These are phyloP conservation scores for Trissolcus brochymenae DNA, from an alignment of 2,888 invertebrate genomes.

Conservation along the genomic window DNA sequence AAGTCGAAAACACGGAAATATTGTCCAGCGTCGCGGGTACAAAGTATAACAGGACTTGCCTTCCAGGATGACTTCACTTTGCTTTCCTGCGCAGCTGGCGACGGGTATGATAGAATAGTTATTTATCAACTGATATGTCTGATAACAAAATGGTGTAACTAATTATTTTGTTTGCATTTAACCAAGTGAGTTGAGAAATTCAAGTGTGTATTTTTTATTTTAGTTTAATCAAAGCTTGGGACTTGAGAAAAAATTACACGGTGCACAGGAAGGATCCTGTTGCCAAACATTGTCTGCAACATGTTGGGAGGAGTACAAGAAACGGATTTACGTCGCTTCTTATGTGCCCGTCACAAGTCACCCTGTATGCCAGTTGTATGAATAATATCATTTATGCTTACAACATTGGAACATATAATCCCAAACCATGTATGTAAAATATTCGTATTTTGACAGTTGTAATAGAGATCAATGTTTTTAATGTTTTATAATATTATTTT, in stretches of 20 bases:
- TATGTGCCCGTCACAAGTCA: constrained; percentile 83
- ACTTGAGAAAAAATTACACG: constrained; percentile 88
- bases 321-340: constrained; percentile 88
- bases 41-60: constrained; percentile 88
- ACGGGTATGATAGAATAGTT: constrained; percentile 79
- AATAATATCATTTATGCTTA: constrained; percentile 91
- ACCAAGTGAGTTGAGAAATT: not conserved
- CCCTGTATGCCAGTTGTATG: constrained; percentile 91
- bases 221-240: constrained; percentile 89
- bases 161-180: not conserved
- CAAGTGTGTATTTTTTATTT: not conserved
- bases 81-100: constrained; percentile 91
- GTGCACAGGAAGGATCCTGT: constrained; percentile 82
- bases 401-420: constrained; percentile 84
- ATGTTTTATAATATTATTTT: constrained; percentile 4
- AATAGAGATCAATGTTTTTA: not conserved
- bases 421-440: constrained; percentile 78
- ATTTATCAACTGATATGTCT: too few relatives aligned
- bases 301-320: constrained; percentile 83
- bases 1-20: constrained; percentile 73
- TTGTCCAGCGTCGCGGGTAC: constrained; percentile 77
- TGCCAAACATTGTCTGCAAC: constrained; percentile 85
- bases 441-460: not conserved
- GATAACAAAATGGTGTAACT: not conserved
- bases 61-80: constrained; percentile 89